A percentile compares a stretch with the other conserved stretches of the same genome.
Evolutionary conservation across 2,888 invertebrate species (phyloP).

Genomic region (Balanococcus diminutus): DNA sequence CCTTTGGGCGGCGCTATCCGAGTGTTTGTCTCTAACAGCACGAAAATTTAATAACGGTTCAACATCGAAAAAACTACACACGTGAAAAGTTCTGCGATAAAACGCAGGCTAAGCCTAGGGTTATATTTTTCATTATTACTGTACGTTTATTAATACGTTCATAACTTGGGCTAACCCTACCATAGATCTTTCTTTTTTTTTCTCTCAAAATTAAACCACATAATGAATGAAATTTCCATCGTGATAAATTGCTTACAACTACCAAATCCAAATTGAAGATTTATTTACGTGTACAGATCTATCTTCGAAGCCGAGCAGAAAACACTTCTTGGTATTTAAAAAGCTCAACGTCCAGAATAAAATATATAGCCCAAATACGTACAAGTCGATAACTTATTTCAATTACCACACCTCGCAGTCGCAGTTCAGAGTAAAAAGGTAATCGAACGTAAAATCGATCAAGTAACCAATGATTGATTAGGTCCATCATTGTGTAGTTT

Average conservation of each 20-base stretch:
- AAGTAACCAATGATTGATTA: conserved; percentile 12
- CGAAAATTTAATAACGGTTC: conserved; percentile 20
- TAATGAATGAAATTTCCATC: background rate
- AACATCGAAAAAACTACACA: background rate
- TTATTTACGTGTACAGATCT: background rate
- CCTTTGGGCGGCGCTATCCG: background rate
- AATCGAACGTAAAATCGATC: conserved; percentile 19
- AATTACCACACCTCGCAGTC: background rate
- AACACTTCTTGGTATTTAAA: background rate
- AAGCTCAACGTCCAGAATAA: background rate
- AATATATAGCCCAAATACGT: background rate
- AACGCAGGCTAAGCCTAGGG: background rate
- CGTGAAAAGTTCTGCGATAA: background rate
- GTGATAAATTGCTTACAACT: background rate
- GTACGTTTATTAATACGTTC: background rate
- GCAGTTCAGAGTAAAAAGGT: background rate
- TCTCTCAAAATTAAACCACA: background rate
- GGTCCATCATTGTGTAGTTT: background rate
- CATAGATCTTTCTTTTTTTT: background rate
- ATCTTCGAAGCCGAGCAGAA: background rate
- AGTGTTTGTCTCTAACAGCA: background rate
- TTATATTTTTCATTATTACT: background rate
- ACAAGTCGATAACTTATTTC: background rate
- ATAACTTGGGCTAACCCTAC: background rate
- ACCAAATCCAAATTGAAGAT: background rate